phyloP scores from a whole-genome alignment of 37 sponge, comb jelly and placozoan species.

The Lycopodina hypogea region DNA sequence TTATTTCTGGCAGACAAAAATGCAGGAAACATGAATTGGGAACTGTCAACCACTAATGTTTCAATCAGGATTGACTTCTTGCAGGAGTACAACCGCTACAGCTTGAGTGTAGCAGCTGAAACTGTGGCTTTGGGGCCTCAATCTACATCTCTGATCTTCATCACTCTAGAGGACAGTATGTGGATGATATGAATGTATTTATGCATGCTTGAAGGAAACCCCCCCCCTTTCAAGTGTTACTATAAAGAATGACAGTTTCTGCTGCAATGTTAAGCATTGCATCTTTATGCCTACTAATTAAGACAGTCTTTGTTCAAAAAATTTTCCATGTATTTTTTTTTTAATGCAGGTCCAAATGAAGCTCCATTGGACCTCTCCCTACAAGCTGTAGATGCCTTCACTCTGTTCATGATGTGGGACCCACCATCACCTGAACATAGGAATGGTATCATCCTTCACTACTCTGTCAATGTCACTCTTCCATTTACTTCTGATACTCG shows the following conservation, averaged over 20 bases:
- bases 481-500: not conserved
- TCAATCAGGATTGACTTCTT: not conserved
- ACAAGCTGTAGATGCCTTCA: not conserved
- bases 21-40: not conserved
- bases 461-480: constrained; percentile 13
- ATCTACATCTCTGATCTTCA: not conserved
- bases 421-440: constrained; percentile 10
- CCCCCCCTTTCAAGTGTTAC: too few species aligned
- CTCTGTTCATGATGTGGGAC: constrained; percentile 19
- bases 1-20: not conserved
- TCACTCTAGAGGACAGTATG: not conserved
- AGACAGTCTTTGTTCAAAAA: too few species aligned
- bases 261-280: too few species aligned
- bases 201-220: not conserved
- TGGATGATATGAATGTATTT: not conserved
- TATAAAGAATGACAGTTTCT: too few species aligned
- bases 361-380: constrained; percentile 26
- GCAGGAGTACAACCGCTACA: constrained; percentile 24
- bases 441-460: constrained; percentile 40
- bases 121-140: constrained; percentile 31
- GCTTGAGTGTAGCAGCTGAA: constrained; percentile 11
- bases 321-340: not conserved
- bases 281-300: too few species aligned
- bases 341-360: not conserved
- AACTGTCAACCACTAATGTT: not conserved